These are phyloP conservation scores for Ischnura elegans DNA, from an alignment of 2,888 invertebrate genomes.

Conservation along the genomic window DNA sequence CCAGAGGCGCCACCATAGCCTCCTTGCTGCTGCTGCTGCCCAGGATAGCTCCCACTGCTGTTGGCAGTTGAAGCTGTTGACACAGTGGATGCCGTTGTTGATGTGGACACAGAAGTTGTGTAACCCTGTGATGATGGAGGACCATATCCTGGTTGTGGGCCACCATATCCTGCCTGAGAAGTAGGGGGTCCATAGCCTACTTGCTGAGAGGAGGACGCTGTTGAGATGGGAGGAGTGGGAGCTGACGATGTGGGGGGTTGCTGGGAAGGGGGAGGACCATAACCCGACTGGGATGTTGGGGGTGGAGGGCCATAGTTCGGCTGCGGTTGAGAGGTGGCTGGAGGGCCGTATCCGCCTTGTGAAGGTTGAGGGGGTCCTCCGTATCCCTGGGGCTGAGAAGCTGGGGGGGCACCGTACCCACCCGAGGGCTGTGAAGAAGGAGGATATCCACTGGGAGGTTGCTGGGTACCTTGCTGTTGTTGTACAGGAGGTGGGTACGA, in stretches of 20 bases:
- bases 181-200: conserved; percentile 68
- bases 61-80: conserved; percentile 42
- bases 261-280: conserved; percentile 76
- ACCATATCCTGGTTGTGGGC: conserved; percentile 73
- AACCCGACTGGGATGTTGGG: conserved; percentile 75
- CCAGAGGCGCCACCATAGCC: conserved; percentile 79
- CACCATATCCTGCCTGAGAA: conserved; percentile 69
- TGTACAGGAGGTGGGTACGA: conserved; percentile 65
- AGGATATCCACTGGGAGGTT: conserved; percentile 59
- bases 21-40: conserved; percentile 60
- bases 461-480: conserved; percentile 68
- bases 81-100: conserved; percentile 76
- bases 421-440: conserved; percentile 71
- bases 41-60: conserved; percentile 50
- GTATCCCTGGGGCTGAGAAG: conserved; percentile 82
- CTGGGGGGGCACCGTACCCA: conserved; percentile 83
- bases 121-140: conserved; percentile 78
- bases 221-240: conserved; percentile 45
- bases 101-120: conserved; percentile 76
- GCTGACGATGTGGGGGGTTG: conserved; percentile 73
- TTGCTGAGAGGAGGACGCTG: conserved; percentile 32
- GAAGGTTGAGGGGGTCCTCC: conserved; percentile 76
- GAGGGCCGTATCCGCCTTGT: conserved; percentile 82
- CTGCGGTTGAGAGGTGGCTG: conserved; percentile 80
- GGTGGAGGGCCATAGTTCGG: conserved; percentile 85